Conservation (phyloP, 2,113 vertebrate species). For the Ameiurus melas region DNA sequence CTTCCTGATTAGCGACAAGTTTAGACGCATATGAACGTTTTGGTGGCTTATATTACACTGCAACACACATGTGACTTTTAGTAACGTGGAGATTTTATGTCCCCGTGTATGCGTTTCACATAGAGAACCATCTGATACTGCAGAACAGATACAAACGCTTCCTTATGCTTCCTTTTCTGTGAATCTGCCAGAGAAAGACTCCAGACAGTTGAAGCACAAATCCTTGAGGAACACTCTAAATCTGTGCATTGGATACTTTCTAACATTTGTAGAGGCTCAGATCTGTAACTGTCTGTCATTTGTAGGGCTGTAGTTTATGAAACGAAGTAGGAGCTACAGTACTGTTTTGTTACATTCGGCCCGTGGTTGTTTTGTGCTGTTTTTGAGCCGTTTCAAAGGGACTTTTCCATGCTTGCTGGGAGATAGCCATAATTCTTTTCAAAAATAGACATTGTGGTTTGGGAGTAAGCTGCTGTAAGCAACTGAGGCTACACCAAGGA, state of each 20-base stretch:
- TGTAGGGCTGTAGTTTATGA: background rate
- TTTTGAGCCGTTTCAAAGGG: slow-evolving; percentile 19
- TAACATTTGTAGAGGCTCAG: background rate
- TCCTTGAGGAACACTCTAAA: slow-evolving; percentile 14
- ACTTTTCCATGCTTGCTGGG: slow-evolving; percentile 23
- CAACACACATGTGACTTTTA: background rate
- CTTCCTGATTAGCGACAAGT: background rate
- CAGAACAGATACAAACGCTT: background rate
- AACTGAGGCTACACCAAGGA: slow-evolving; percentile 37
- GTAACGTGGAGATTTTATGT: background rate
- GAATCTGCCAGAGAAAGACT: slow-evolving; percentile 14
- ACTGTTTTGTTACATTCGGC: background rate
- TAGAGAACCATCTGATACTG: background rate
- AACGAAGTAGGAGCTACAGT: background rate
- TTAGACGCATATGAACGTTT: background rate
- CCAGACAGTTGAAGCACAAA: background rate
- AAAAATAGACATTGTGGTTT: slow-evolving; percentile 37
- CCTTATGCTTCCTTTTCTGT: slow-evolving; percentile 19
- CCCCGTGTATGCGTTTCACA: background rate
- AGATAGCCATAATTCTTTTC: slow-evolving; percentile 28
- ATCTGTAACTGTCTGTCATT: background rate
- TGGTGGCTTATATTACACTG: background rate
- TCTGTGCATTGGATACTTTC: background rate
- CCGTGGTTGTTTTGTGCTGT: background rate
- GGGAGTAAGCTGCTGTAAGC: slow-evolving; percentile 27